These are phyloP conservation scores for Poeciliopsis gracilis DNA, from an alignment of 2,797 vertebrate species.

Conservation along the genomic window DNA sequence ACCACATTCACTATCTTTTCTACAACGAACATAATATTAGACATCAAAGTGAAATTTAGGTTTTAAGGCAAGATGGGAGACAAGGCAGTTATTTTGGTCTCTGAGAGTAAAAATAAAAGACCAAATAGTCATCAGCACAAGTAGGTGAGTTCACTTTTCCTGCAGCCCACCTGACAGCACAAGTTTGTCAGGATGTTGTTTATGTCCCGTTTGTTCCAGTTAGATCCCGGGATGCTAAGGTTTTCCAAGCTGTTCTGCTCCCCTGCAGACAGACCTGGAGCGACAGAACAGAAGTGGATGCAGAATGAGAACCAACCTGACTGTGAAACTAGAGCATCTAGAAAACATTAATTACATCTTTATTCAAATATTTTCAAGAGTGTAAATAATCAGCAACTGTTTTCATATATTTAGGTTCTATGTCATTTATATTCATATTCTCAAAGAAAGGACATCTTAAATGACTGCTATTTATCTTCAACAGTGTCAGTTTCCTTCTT, in stretches of 20 bases:
- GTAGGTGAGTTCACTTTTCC: slow-evolving; percentile 81
- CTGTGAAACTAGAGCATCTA: neutral
- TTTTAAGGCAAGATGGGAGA: slow-evolving; percentile 15
- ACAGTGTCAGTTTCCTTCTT: slow-evolving; percentile 49
- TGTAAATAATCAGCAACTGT: neutral
- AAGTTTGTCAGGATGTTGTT: slow-evolving; percentile 73
- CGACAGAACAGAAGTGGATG: neutral
- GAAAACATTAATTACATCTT: neutral
- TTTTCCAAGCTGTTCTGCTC: slow-evolving; percentile 70
- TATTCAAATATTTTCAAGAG: neutral
- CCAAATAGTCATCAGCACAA: slow-evolving; percentile 75
- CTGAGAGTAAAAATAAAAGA: slow-evolving; percentile 7
- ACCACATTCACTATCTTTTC: slow-evolving; percentile 24
- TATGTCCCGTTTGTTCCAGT: slow-evolving; percentile 70
- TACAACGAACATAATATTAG: slow-evolving; percentile 24
- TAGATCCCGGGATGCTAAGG: slow-evolving; percentile 25
- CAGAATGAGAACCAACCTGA: neutral
- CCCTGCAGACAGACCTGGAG: slow-evolving; percentile 53
- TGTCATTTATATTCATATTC: slow-evolving; percentile 19
- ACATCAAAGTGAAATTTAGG: slow-evolving; percentile 28
- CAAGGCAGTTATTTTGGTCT: slow-evolving; percentile 37
- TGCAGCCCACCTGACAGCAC: slow-evolving; percentile 83
- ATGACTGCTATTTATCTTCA: slow-evolving; percentile 58
- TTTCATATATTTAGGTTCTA: slow-evolving; percentile 20
- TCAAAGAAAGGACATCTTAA: slow-evolving; percentile 51